These are phyloP conservation scores for Heliconius aoede DNA, from an alignment of 2,888 invertebrate species.

Conservation along the genomic window DNA sequence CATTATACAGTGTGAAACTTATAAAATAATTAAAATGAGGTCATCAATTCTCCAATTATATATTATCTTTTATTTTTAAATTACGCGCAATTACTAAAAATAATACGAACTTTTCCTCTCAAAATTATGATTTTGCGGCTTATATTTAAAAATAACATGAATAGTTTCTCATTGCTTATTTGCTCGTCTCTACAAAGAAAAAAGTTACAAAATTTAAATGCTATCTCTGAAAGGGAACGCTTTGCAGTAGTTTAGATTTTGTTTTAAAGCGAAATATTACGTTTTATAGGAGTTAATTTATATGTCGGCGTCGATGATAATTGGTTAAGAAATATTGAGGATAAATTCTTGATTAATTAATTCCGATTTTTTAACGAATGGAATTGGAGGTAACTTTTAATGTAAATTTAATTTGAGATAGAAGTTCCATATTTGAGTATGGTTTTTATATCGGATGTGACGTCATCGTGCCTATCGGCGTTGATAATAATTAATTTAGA, in stretches of 20 bases:
- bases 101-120: not conserved
- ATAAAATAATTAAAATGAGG: not conserved
- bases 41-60: not conserved
- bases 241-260: constrained; percentile 8
- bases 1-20: too few species aligned
- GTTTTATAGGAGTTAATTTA: constrained; percentile 13
- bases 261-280: constrained; percentile 19
- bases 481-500: too few species aligned
- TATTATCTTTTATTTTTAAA: constrained; percentile 2
- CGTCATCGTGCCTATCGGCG: too few species aligned
- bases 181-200: not conserved
- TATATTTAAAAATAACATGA: not conserved
- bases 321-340: too few species aligned
- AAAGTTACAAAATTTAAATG: constrained; percentile 12
- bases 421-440: too few species aligned
- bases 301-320: too few species aligned
- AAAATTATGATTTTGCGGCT: not conserved
- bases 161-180: not conserved
- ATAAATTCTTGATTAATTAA: too few species aligned
- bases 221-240: constrained; percentile 6
- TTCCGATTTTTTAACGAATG: too few species aligned
- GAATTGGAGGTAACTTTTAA: too few species aligned
- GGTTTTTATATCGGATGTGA: too few species aligned
- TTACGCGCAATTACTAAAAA: not conserved
- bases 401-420: too few species aligned